Evolutionary conservation across 2,888 invertebrate species (phyloP).

Genomic region (Mallateleia sp.): DNA sequence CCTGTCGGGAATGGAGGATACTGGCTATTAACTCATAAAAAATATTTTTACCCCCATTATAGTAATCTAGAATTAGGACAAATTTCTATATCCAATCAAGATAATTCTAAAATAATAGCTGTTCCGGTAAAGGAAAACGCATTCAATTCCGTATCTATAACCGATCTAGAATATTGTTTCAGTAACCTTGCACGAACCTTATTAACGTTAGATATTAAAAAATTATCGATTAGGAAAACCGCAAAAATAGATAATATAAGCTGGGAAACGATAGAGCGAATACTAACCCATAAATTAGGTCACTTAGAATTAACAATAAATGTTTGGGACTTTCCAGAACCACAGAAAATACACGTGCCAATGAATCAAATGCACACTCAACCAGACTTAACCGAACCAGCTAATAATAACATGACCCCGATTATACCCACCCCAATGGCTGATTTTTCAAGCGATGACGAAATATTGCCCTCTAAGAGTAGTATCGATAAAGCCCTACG

Average conservation of each 20-base stretch:
- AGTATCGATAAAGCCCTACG: not conserved
- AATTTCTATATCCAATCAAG: too few relatives aligned
- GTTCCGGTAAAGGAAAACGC: not conserved
- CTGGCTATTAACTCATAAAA: too few relatives aligned
- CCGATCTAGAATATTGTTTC: not conserved
- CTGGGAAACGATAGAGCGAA: not conserved
- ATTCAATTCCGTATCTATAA: not conserved
- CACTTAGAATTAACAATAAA: not conserved
- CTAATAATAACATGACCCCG: too few relatives aligned
- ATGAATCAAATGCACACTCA: too few relatives aligned
- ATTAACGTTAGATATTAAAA: not conserved
- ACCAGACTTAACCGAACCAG: too few relatives aligned
- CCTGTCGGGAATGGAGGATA: too few relatives aligned
- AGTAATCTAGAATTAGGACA: too few relatives aligned
- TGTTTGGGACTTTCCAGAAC: not conserved
- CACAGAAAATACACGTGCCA: not conserved
- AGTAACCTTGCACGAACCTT: not conserved
- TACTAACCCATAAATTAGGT: not conserved
- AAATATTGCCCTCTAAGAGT: too few relatives aligned
- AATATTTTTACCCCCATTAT: too few relatives aligned
- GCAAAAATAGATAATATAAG: not conserved
- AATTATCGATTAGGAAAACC: not conserved
- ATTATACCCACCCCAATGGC: too few relatives aligned
- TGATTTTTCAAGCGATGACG: too few relatives aligned
- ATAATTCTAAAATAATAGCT: not conserved